Evolutionary conservation across 2,113 vertebrate genomes (phyloP), one percentile per base, ranked within the genome.

Genomic region (Plecturocebus donacophilus): DNA sequence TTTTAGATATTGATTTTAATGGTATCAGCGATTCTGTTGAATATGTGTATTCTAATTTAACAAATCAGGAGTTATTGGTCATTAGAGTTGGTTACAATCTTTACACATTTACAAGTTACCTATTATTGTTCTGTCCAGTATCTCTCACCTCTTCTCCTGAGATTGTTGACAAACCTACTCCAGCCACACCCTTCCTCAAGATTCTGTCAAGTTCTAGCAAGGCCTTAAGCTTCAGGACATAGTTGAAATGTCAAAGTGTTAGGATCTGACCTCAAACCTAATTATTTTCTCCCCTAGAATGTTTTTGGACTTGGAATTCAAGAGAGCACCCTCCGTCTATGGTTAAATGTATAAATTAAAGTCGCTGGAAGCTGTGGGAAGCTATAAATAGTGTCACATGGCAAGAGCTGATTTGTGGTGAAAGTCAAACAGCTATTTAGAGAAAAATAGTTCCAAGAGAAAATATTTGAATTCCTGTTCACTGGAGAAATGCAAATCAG

Each of bases 1-100:
- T 68, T 85, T 91, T 19, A 77, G 87, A 79, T 11, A 77, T 70
- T 84, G 23, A 25, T 89, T 89, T 95, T 82, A 97, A 68, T 77
- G 13, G 30, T 77, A 25, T 80, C 12, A 90, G 9, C 7, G 4
- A 91, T 82, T 88, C 47, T n/a, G 64, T 52, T 90, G 17, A 56
- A 49, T 40, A 42, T 80, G 76, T 35, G 1, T 56, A 87, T 88
- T 38, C 13, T 80, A 73, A 19, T 70, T 76, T 56, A 84, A 40
- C 35, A 90, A 80, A 87, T 76, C 12, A 81, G 49, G 40, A 20
- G 92, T 87, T 93, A 40, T 25, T 49, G 5, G 25, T 1, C 32
- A 64, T 86, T 35, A 83, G 5, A 64, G 12, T 42, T 76, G 45
- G 61, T 96, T 92, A 16, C 1, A 90, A 73, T 81, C 5, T 66